These are phyloP conservation scores for Agrilus mali DNA, from an alignment of 2,888 invertebrate species.

Conservation along the genomic window DNA sequence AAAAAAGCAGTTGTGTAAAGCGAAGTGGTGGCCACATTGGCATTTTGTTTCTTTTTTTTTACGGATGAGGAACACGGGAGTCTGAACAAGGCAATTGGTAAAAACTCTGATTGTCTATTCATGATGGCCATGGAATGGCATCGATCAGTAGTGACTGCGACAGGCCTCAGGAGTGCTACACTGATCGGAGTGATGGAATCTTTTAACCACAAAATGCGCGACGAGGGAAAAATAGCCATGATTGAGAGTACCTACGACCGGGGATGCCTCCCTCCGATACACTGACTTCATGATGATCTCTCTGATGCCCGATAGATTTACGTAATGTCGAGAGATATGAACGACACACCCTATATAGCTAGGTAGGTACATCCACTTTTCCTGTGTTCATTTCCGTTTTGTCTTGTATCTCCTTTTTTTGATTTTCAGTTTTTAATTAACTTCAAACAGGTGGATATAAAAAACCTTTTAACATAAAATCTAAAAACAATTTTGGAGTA, in stretches of 20 bases:
- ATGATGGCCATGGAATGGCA: constrained; percentile 25
- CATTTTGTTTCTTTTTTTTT: too few species aligned
- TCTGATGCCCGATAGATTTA: too few species aligned
- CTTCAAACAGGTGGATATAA: too few species aligned
- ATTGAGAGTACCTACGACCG: constrained; percentile 26
- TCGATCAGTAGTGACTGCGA: constrained; percentile 33
- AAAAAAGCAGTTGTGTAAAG: too few species aligned
- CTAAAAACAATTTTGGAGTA: too few species aligned
- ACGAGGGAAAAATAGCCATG: constrained; percentile 38
- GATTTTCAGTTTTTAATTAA: not conserved
- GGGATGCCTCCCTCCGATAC: too few species aligned
- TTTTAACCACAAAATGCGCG: constrained; percentile 37
- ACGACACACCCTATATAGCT: not conserved
- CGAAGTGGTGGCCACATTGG: too few species aligned
- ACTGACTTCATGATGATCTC: too few species aligned
- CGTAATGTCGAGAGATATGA: too few species aligned
- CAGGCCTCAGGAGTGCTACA: constrained; percentile 35
- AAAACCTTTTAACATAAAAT: too few species aligned
- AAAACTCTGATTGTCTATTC: constrained; percentile 23
- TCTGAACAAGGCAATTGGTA: too few species aligned
- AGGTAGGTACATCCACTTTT: not conserved
- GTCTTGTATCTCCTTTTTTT: not conserved
- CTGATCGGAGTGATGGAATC: constrained; percentile 39
- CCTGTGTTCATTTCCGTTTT: not conserved
- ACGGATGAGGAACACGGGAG: too few species aligned